Conservation (phyloP, 2,113 vertebrate species). For the Cyprinodon brontotheroides region DNA sequence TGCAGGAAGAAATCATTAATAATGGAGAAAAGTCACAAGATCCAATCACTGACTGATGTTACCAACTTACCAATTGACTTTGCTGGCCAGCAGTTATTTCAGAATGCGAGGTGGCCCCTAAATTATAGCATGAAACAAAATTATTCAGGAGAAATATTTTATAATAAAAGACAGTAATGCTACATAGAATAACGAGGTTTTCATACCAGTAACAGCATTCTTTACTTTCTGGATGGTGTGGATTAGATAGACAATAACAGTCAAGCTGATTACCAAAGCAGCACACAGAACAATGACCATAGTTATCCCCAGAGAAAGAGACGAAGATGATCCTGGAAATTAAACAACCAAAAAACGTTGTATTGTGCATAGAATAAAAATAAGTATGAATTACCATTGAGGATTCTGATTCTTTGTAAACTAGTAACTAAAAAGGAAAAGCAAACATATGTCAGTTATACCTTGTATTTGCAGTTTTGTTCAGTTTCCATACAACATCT, state of each 20-base stretch:
- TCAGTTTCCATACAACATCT: constrained; percentile 36
- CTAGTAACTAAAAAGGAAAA: no score
- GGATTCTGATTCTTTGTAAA: no score
- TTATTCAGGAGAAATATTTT: background rate
- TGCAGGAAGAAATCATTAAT: background rate
- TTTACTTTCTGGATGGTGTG: constrained; percentile 1
- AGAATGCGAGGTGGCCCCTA: background rate
- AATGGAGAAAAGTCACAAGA: accelerated
- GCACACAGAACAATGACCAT: background rate
- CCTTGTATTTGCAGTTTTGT: constrained; percentile 2
- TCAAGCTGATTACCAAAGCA: constrained; percentile 10
- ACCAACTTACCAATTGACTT: constrained; percentile 15
- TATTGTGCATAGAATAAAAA: accelerated
- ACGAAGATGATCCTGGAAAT: constrained; percentile 4
- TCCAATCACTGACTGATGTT: background rate
- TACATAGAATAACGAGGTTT: background rate
- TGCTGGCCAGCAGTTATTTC: background rate
- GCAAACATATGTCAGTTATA: background rate
- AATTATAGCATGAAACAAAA: background rate
- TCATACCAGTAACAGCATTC: background rate
- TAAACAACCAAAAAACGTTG: background rate
- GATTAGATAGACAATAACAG: constrained; percentile 3
- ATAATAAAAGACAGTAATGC: background rate
- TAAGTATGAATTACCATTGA: background rate
- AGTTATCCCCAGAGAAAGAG: background rate